A percentile compares a stretch with the other conserved stretches of the same genome.
Evolutionary conservation across 2,113 vertebrate genomes (phyloP).

Genomic region (Pandion haliaetus): DNA sequence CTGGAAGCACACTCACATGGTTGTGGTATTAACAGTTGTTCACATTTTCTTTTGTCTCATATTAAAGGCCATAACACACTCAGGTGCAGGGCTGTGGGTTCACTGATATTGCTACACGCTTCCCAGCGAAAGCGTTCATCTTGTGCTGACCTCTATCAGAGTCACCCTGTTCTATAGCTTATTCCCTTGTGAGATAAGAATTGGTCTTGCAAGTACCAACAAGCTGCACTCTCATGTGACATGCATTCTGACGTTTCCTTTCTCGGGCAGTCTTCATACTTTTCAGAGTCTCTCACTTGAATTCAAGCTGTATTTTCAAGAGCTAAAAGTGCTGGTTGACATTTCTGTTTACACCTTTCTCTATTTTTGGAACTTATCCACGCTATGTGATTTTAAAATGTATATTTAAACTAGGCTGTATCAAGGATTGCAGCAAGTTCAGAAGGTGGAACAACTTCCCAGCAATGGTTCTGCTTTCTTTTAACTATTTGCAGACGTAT

Average conservation of each 20-base stretch:
- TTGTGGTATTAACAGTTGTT: neutral
- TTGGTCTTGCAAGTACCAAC: neutral
- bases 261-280: neutral
- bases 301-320: constrained; percentile 3
- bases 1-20: neutral
- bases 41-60: neutral
- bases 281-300: constrained; percentile 30
- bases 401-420: neutral
- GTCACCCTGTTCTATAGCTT: neutral
- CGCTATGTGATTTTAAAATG: neutral
- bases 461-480: neutral
- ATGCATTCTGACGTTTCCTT: constrained; percentile 5
- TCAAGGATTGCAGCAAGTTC: neutral
- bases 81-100: neutral
- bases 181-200: neutral
- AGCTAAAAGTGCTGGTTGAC: neutral
- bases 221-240: neutral
- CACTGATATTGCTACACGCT: neutral
- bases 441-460: neutral
- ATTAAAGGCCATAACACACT: neutral
- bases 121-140: neutral
- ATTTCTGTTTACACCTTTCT: constrained; percentile 28
- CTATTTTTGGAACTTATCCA: neutral
- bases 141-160: neutral
- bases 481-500: neutral